Percentiles rank a stretch among this genome's conserved stretches.
phyloP scores from a whole-genome alignment of 2,113 vertebrate genomes.

The Gopherus flavomarginatus region DNA sequence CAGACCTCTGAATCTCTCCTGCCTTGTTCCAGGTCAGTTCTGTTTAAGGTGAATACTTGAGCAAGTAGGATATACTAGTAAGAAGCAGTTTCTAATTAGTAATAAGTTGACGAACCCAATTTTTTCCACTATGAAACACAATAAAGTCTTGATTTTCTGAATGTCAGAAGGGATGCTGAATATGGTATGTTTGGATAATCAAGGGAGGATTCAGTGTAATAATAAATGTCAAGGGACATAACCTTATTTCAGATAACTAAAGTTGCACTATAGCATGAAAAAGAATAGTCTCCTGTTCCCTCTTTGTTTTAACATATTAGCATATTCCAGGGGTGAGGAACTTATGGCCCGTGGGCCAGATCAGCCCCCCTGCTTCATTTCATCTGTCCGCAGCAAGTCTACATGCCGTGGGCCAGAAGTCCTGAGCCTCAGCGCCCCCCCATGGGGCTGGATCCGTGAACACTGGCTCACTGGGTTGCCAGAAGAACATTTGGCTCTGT shows the following conservation, averaged over 20 bases:
- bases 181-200: background rate
- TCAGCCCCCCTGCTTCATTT: too few species aligned
- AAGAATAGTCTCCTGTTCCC: background rate
- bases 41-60: background rate
- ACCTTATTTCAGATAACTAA: constrained; percentile 51
- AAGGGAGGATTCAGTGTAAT: constrained; percentile 31
- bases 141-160: constrained; percentile 11
- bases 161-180: background rate
- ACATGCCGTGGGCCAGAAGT: too few species aligned
- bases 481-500: too few species aligned
- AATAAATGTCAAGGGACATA: constrained; percentile 51
- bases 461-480: too few species aligned
- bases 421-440: too few species aligned
- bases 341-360: too few species aligned
- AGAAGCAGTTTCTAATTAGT: background rate
- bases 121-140: background rate
- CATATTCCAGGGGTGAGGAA: background rate
- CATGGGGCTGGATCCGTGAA: too few species aligned
- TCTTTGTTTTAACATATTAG: background rate
- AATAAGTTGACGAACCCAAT: background rate
- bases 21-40: background rate
- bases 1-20: background rate
- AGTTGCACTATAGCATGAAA: background rate
- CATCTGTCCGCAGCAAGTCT: too few species aligned
- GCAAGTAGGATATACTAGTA: background rate